Conservation (phyloP, 2,888 invertebrate species). For the Protophormia terraenovae region DNA sequence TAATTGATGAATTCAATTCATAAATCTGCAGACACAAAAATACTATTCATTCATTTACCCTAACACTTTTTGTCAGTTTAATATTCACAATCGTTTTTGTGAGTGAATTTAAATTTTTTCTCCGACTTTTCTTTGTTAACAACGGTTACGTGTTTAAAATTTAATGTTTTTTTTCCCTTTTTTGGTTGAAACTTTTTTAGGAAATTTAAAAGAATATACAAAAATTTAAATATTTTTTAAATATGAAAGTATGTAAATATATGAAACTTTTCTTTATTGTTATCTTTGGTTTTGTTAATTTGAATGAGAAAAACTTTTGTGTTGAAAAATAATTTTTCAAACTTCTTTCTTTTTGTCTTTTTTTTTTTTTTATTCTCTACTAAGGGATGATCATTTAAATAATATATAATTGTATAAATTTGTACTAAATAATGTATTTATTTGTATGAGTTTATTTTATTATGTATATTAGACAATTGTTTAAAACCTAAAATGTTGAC, state of each 20-base stretch:
- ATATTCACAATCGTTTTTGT: neutral
- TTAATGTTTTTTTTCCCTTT: neutral
- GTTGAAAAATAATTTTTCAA: neutral
- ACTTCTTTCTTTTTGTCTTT: too few relatives aligned
- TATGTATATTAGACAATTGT: neutral
- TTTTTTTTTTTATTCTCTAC: neutral
- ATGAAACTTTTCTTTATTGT: too few relatives aligned
- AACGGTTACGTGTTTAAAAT: neutral
- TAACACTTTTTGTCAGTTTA: neutral
- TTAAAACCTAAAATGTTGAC: neutral
- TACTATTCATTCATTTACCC: neutral
- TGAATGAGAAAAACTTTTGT: neutral
- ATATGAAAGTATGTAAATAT: too few relatives aligned
- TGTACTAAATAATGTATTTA: neutral
- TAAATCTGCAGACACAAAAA: neutral
- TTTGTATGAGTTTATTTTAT: neutral
- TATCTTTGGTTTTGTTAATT: neutral
- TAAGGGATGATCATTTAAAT: neutral
- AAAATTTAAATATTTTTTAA: too few relatives aligned
- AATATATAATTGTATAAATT: constrained; percentile 4
- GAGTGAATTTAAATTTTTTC: neutral
- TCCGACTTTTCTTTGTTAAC: neutral
- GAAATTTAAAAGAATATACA: too few relatives aligned
- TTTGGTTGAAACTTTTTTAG: neutral
- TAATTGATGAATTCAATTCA: neutral